Evolutionary conservation across 2,113 vertebrate species (phyloP).

Genomic region (Eclectus roratus): DNA sequence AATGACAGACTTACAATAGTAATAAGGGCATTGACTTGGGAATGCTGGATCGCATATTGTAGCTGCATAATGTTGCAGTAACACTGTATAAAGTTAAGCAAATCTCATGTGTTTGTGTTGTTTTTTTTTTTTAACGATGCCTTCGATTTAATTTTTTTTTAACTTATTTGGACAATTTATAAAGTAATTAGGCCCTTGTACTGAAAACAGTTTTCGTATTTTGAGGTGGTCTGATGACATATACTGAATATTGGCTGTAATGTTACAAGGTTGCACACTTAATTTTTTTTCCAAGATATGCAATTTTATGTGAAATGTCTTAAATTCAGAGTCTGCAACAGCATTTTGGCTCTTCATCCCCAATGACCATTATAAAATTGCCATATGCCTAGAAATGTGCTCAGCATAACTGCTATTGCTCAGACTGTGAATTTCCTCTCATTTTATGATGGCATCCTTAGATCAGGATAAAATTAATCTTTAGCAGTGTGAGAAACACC

Average conservation of each 20-base stretch:
- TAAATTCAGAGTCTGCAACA: conserved; percentile 35
- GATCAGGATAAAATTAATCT: conserved; percentile 36
- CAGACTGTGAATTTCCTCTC: conserved; percentile 2
- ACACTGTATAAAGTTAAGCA: background rate
- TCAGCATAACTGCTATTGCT: conserved; percentile 26
- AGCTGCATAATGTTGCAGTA: background rate
- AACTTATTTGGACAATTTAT: background rate
- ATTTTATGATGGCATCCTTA: conserved; percentile 37
- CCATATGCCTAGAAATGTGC: conserved; percentile 66
- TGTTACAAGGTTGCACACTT: background rate
- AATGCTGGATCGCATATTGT: background rate
- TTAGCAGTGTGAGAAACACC: background rate
- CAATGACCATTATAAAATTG: conserved; percentile 57
- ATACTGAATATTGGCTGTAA: background rate
- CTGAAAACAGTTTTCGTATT: background rate
- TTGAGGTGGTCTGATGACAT: background rate
- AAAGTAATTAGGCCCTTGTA: background rate
- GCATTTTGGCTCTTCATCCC: conserved; percentile 55
- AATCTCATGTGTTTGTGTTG: background rate
- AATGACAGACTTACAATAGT: conserved; percentile 56
- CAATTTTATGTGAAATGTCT: conserved; percentile 47
- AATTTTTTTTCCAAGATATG: conserved; percentile 6
- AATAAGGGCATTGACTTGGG: conserved; percentile 36
- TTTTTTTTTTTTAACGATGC: background rate
- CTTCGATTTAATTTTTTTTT: background rate